phyloP scores from a whole-genome alignment of 2,113 vertebrate genomes.

The Salvelinus namaycush region DNA sequence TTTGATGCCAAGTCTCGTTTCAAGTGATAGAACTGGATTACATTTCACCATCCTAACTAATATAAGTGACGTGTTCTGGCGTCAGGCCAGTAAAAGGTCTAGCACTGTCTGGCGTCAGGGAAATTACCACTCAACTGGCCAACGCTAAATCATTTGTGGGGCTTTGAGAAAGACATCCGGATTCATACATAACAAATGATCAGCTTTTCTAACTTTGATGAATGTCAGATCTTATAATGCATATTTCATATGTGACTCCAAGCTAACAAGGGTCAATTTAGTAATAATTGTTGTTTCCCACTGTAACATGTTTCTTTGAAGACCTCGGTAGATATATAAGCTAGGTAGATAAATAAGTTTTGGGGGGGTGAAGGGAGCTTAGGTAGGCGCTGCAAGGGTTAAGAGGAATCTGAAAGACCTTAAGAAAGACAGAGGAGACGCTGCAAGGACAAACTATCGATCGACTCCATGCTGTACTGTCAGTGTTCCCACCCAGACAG shows the following conservation, averaged over 20 bases:
- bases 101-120: slow-evolving; percentile 8
- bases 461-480: slow-evolving; percentile 37
- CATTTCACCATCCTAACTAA: too few relatives aligned
- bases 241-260: neutral
- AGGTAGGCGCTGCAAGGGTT: slow-evolving; percentile 41
- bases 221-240: slow-evolving; percentile 31
- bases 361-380: slow-evolving; percentile 5
- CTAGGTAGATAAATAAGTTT: neutral
- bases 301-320: neutral
- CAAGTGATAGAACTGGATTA: too few relatives aligned
- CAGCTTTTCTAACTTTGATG: slow-evolving; percentile 33
- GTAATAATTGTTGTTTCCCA: neutral
- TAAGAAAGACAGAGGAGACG: slow-evolving; percentile 44
- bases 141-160: slow-evolving; percentile 18
- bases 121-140: slow-evolving; percentile 3
- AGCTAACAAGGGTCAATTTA: neutral
- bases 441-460: slow-evolving; percentile 59
- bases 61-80: too few relatives aligned
- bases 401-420: slow-evolving; percentile 41
- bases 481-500: slow-evolving; percentile 33
- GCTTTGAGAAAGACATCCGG: slow-evolving; percentile 10
- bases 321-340: neutral
- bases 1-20: too few relatives aligned
- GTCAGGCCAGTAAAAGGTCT: too few relatives aligned
- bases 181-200: slow-evolving; percentile 14